Conservation (phyloP, 2,888 invertebrate genomes). For the Drosophila histrio region DNA sequence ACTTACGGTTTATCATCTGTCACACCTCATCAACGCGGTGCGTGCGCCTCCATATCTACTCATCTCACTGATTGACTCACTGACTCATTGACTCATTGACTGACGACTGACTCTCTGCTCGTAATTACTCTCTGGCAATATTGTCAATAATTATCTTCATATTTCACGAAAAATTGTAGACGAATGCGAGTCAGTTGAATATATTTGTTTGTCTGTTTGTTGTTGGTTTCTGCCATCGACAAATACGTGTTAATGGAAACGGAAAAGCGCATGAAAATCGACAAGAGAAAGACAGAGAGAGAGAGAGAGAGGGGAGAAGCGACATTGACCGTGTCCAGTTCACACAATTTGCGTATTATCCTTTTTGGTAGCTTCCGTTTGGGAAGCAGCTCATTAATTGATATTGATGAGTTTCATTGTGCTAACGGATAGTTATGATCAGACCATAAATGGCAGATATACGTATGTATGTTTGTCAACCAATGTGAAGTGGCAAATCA, state of each 20-base stretch:
- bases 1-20: slow-evolving; percentile 61
- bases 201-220: background rate
- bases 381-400: slow-evolving; percentile 51
- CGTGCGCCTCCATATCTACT: slow-evolving; percentile 17
- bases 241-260: slow-evolving; percentile 60
- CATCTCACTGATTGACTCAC: background rate
- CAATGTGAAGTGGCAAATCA: background rate
- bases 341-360: slow-evolving; percentile 21
- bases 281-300: background rate
- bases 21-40: slow-evolving; percentile 67
- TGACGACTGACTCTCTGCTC: background rate
- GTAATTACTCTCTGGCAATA: slow-evolving; percentile 47
- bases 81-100: background rate
- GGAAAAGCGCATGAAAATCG: slow-evolving; percentile 13
- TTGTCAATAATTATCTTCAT: slow-evolving; percentile 73
- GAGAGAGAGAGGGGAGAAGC: background rate
- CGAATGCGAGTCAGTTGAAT: slow-evolving; percentile 33
- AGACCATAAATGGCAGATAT: slow-evolving; percentile 8
- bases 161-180: slow-evolving; percentile 60
- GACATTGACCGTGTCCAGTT: background rate
- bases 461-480: slow-evolving; percentile 18
- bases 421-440: slow-evolving; percentile 15
- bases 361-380: slow-evolving; percentile 11
- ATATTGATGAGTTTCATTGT: slow-evolving; percentile 49
- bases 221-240: slow-evolving; percentile 47